Evolutionary conservation across 2,888 invertebrate species (phyloP), one percentile per base, ranked within the genome.

Genomic region (Tetrapedia diversipes): DNA sequence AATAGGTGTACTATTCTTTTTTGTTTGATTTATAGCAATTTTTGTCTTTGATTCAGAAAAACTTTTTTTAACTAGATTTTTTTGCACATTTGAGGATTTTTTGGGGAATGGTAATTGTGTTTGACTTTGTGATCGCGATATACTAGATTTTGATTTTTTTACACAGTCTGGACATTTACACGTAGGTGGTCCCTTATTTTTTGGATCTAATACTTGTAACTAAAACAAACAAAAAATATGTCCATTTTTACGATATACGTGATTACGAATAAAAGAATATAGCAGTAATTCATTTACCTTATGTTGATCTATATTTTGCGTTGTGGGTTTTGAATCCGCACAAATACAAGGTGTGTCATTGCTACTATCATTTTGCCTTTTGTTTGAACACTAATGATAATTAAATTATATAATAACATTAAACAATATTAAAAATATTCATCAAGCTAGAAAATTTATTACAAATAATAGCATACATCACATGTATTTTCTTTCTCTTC

Each of bases 401-500:
- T 73, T 41, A 66, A 56, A 57, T 59, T 56, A 60, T 68, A 19
- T 27, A n/a, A 32, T 16, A 32, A 29, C 29, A 57, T 49, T 27
- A 49, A 49, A 27, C 27, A 49, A n/a, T n/a, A n/a, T 47, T 39
- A 63, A 49, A 47, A 41, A 71, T 32, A 49, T 61, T 16, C 7
- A 19, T n/a, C 8, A 59, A 43, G n/a, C 56, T 43, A 3, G 16
- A 32, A 34, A 64, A 11, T 14, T 37, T 7, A 47, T 43, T 34
- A 22, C 24, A n/a, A 43, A 57, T n/a, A 47, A 37, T 47, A 32
- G 79, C 87, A 69, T 86, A 93, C 93, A 80, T 92, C 91, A 86
- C 92, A 92, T 61, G 91, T 86, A 83, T 92, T 91, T 84, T 92
- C 92, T 71, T 90, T 92, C 39, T 92, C 92, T 51, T 92, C 92